Base-by-base conservation (phyloP, 2,888 invertebrate species). In the Monochamus alternatus region DNA sequence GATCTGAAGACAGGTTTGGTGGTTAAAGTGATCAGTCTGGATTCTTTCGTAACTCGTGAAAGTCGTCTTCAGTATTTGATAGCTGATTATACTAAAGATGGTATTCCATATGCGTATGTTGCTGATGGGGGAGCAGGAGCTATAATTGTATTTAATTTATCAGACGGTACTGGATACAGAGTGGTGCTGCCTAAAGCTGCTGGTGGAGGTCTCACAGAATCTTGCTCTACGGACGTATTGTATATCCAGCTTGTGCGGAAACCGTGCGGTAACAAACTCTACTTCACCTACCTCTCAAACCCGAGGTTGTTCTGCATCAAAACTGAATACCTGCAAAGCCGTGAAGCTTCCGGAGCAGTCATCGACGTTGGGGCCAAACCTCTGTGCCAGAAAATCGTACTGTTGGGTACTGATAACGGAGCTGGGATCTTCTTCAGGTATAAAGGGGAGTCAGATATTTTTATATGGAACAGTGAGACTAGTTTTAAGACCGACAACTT, bases 381-480 rank as follows among this genome's bases (percentile, higher is more conserved):
- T 12, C 62, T 78, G 1, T 81, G 81, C 31, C 89, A 88, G 22
- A 90, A 90, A 80, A 90, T 92, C 55, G 92, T 93, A 3, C 80
- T 93, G 0, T 86, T 93, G 58, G 93, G 93, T 43, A 91, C 91
- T 3, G 93, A 93, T 84, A 91, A 92, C 59, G 92, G 91, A 8
- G 89, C 89, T 9, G 90, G 91, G 5, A 86, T 93, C 12, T 93
- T 93, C 89, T 92, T 93, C 88, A 89, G 93, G n/a, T 90, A 90
- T 83, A 91, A 91, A 84, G 92, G 93, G 22, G 90, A 92, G 81
- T 90, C 92, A 10, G 92, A 92, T 76, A 90, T 93, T 67, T 93
- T 91, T 85, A 90, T 91, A 87, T 93, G 93, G 93, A 91, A 93
- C 85, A 90, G 91, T 2, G 91, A 91, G 70, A 91, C 91, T 0